These are phyloP conservation scores for Cotesia congregata DNA, from an alignment of 2,888 invertebrate species.

Conservation along the genomic window DNA sequence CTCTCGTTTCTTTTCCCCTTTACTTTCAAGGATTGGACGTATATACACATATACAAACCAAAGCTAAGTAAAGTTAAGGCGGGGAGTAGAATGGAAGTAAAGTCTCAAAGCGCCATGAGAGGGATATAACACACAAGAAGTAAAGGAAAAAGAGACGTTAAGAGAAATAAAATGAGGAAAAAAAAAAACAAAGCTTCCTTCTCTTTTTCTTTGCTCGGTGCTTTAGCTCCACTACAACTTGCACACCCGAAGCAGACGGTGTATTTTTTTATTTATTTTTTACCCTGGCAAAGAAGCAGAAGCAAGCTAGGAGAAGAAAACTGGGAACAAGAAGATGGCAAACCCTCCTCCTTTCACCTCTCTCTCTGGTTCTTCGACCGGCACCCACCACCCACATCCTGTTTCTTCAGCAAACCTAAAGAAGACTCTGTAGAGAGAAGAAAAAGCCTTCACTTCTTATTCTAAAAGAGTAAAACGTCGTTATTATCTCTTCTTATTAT, in stretches of 20 bases:
- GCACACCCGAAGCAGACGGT: slow-evolving; percentile 30
- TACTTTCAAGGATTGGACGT: not conserved
- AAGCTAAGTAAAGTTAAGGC: slow-evolving; percentile 7
- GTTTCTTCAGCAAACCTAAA: slow-evolving; percentile 42
- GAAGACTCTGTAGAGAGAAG: slow-evolving; percentile 27
- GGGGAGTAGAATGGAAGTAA: slow-evolving; percentile 11
- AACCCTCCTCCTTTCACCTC: slow-evolving; percentile 26
- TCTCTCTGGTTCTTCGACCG: slow-evolving; percentile 41
- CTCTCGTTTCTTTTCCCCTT: slow-evolving; percentile 23
- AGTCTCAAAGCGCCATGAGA: slow-evolving; percentile 1
- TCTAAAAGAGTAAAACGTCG: not conserved
- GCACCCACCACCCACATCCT: slow-evolving; percentile 55
- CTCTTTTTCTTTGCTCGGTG: slow-evolving; percentile 12
- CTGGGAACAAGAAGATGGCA: not conserved
- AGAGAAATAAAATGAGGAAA: slow-evolving; percentile 22
- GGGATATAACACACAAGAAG: not conserved
- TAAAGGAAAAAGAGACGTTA: slow-evolving; percentile 18
- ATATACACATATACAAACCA: not conserved
- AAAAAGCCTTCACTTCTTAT: slow-evolving; percentile 28
- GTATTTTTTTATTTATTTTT: slow-evolving; percentile 40
- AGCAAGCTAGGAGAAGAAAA: not conserved
- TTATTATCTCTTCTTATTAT: slow-evolving; percentile 16
- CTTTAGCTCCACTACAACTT: slow-evolving; percentile 19
- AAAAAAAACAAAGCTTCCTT: not conserved
- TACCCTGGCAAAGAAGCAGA: slow-evolving; percentile 30